Base-by-base conservation (phyloP, 2,888 invertebrate species). In the Choreutis nemorana region DNA sequence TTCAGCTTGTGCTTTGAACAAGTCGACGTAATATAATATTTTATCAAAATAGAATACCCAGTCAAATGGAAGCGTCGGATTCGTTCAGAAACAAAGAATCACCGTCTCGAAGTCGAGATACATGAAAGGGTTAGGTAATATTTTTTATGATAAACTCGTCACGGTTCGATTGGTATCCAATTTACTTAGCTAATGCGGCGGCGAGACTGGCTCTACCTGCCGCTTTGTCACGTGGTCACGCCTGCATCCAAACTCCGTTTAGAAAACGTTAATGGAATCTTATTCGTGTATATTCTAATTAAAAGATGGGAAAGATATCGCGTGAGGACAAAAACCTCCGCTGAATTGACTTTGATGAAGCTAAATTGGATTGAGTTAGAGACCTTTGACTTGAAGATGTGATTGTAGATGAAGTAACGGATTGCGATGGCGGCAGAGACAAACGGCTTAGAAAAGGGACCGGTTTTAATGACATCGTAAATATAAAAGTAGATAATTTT, bases 101-200 rank as follows among this genome's bases (percentile, higher is more conserved):
- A n/a, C n/a, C n/a, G n/a, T n/a, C n/a, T n/a, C n/a, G n/a, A n/a
- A n/a, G n/a, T 60, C 60, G 61, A 63, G 51, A 50, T 57, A 57
- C 42, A 62, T 59, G 62, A 59, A 57, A 61, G 58, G 63, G 59
- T 61, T 50, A 45, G 42, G 34, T 39, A 44, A 45, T 46, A 54
- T 66, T 68, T 66, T 67, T 56, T 56, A 51, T 62, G 54, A 64
- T 58, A 59, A 54, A 66, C 64, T 55, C 61, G 67, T 71, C 62
- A 67, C 57, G 72, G 57, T 58, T 57, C 61, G 61, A 62, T 68
- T 51, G 66, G 49, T 62, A 64, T 67, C 67, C 68, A 71, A 72
- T 72, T 72, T 71, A 70, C 56, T 62, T 52, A 51, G 54, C 46
- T 48, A 51, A 62, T 51, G 44, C 61, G 48, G 51, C 51, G 45